Evolutionary conservation across 2,888 invertebrate genomes (phyloP).

Genomic region (Trichopria drosophilae): DNA sequence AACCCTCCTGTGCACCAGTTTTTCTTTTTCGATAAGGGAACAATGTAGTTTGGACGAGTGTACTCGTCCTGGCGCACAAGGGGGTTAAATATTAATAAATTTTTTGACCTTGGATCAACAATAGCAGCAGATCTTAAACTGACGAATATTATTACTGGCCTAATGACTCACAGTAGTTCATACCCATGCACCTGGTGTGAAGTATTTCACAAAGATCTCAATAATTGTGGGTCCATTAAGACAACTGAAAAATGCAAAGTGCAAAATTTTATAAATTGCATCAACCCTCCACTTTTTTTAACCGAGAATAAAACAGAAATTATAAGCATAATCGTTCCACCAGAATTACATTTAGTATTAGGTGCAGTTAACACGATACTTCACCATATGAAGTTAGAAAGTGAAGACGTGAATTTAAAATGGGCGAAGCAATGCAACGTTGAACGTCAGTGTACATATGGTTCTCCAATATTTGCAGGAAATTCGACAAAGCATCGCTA

Average conservation of each 20-base stretch:
- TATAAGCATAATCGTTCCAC: not conserved
- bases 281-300: not conserved
- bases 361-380: constrained; percentile 1
- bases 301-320: not conserved
- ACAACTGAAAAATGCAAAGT: not conserved
- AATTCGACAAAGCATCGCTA: too few species aligned
- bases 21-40: too few species aligned
- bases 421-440: constrained; percentile 2
- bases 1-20: too few species aligned
- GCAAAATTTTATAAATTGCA: not conserved
- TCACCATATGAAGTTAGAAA: not conserved
- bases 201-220: not conserved
- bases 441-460: not conserved
- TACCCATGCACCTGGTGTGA: not conserved
- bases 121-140: too few species aligned
- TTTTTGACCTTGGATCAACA: too few species aligned
- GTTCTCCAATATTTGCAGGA: too few species aligned
- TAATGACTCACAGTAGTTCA: not conserved
- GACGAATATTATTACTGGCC: not conserved
- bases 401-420: not conserved
- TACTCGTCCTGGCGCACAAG: too few species aligned
- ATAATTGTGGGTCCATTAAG: not conserved
- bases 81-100: too few species aligned
- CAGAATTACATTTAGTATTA: constrained; percentile 3
- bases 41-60: too few species aligned